Evolutionary conservation across 2,113 vertebrate genomes (phyloP), one percentile per base, ranked within the genome.

Genomic region (Amazona vittata): DNA sequence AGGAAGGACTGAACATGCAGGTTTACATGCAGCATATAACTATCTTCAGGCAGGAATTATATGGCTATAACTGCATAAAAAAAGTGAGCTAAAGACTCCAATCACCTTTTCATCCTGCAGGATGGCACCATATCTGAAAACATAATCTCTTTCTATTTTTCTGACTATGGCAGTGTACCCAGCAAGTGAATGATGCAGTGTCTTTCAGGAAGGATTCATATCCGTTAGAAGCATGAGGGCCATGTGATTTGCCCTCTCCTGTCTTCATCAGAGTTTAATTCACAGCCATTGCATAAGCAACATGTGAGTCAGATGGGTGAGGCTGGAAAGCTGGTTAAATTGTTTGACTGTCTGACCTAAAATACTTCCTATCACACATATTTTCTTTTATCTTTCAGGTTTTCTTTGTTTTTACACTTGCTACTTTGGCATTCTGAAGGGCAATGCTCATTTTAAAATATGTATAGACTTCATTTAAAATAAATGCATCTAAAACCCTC

Each of bases 371-470:
- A 75, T 50, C 24, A 73, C 17, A 74, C 46, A 69, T 19, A 69
- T 79, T 83, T 92, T 84, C 50, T 91, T 90, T 86, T 82, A 41
- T 94, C 67, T 96, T 96, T 92, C n/a, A 86, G 43, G 17, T 33
- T 95, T 44, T 44, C 76, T 94, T 92, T 79, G 39, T 57, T 94
- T 92, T 76, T 79, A 39, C 31, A 43, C 20, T 94, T 37, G n/a
- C 19, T 94, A 13, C 77, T 96, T 94, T 64, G 75, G 44, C 47
- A 96, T 96, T 95, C 96, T 94, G 91, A 96, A 96, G 77, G 91
- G 74, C 83, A 95, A 94, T 62, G 82, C 31, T 97, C 41, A 67
- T 96, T 94, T 94, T 96, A 94, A 97, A 97, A 96, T 94, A 96
- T 95, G 83, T 65, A 96, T 96, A 76, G 57, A 24, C 76, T 82